These are phyloP conservation scores for Bombyx huttoni DNA, from an alignment of 2,888 invertebrate species.

Conservation along the genomic window DNA sequence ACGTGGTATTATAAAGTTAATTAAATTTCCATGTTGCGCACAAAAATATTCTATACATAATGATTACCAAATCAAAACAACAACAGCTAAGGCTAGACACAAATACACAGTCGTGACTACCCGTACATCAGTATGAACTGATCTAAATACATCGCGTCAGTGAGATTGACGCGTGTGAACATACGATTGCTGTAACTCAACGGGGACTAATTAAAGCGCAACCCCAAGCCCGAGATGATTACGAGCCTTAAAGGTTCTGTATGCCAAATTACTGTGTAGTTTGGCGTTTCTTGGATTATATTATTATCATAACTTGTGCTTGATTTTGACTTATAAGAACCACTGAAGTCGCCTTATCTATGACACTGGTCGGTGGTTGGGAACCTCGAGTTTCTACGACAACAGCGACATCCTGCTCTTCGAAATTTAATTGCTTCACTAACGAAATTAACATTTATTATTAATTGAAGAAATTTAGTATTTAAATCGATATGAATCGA, in stretches of 20 bases:
- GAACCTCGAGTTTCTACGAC: no score
- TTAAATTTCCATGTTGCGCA: neutral
- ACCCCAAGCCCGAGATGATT: neutral
- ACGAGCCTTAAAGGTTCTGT: neutral
- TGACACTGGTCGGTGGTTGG: no score
- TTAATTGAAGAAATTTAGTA: neutral
- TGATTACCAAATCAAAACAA: neutral
- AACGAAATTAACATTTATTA: neutral
- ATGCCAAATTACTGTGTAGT: neutral
- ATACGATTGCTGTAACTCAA: conserved; percentile 2
- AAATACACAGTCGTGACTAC: neutral
- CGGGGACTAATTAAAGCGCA: conserved; percentile 2
- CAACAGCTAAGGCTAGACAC: neutral
- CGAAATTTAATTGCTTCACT: neutral
- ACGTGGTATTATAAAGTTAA: no score
- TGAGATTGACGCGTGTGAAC: conserved; percentile 7
- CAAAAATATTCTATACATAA: neutral
- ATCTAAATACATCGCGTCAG: conserved; percentile 10
- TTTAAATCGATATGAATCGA: neutral
- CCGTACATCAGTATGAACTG: conserved; percentile 4
- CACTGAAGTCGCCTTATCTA: no score
- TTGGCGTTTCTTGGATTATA: neutral
- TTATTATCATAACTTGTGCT: neutral
- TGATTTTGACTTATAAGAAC: no score
- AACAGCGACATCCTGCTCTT: no score